phyloP scores from a whole-genome alignment of 1,140 invertebrate genomes.

The Bombus haemorrhoidalis region DNA sequence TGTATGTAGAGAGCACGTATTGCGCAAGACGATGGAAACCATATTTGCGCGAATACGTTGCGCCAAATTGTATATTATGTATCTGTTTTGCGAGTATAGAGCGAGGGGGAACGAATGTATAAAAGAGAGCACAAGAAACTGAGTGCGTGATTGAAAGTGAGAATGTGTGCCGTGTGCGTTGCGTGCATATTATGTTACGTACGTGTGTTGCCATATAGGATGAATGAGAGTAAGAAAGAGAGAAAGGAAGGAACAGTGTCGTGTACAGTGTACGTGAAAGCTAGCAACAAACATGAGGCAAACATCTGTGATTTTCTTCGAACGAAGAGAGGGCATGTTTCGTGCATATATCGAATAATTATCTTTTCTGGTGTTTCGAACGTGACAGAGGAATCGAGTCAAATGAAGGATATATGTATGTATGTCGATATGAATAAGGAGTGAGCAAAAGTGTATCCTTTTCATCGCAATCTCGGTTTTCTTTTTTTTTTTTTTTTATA shows the following conservation, averaged over 20 bases:
- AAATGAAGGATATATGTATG: background rate
- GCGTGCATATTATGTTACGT: background rate
- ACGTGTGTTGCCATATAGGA: background rate
- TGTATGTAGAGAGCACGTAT: conserved; percentile 51
- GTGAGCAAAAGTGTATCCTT: background rate
- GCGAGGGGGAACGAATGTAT: background rate
- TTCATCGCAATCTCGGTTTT: background rate
- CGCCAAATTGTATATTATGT: conserved; percentile 59
- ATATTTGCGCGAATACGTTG: conserved; percentile 34
- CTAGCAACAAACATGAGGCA: conserved; percentile 43
- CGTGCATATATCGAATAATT: conserved; percentile 28
- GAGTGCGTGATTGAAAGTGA: background rate
- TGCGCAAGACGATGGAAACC: conserved; percentile 10
- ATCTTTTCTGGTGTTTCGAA: conserved; percentile 48
- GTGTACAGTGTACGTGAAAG: conserved; percentile 20
- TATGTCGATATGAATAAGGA: background rate
- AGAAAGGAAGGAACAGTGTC: background rate
- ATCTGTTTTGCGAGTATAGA: conserved; percentile 25
- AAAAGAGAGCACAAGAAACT: background rate
- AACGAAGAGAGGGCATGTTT: conserved; percentile 39
- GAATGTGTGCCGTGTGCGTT: background rate
- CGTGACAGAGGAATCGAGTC: conserved; percentile 6
- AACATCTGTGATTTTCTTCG: conserved; percentile 69
- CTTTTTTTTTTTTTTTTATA: too few species aligned
- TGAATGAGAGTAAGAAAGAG: background rate